Evolutionary conservation across 2,888 invertebrate species (phyloP).

Genomic region (Eilema sororculum): DNA sequence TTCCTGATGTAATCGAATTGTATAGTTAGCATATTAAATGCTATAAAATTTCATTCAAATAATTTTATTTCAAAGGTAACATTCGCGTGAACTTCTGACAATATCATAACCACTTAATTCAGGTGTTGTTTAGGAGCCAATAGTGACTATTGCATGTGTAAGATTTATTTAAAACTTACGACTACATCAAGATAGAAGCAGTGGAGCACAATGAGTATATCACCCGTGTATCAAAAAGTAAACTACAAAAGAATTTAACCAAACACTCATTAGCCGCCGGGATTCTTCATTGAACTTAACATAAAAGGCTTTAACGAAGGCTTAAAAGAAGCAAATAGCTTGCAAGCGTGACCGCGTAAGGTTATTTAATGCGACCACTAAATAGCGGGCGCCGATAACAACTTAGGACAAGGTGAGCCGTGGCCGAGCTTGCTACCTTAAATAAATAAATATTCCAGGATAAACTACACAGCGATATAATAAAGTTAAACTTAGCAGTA

Average conservation of each 20-base stretch:
- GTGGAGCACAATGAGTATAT: not conserved
- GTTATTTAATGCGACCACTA: conserved; percentile 4
- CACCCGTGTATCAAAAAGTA: not conserved
- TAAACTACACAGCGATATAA: not conserved
- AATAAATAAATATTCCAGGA: not conserved
- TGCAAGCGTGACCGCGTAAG: conserved; percentile 2
- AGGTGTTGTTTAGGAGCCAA: no score
- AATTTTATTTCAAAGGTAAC: no score
- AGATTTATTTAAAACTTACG: no score
- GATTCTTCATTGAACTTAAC: not conserved
- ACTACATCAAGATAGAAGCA: no score
- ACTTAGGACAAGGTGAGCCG: not conserved
- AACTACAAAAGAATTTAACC: not conserved
- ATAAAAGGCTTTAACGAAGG: not conserved
- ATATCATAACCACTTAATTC: no score
- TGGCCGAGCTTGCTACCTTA: not conserved
- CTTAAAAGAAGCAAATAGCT: not conserved
- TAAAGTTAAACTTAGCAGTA: not conserved
- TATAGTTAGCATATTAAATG: no score
- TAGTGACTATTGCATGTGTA: no score
- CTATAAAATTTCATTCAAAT: no score
- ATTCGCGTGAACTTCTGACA: no score
- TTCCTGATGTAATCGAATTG: no score
- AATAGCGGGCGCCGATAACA: not conserved
- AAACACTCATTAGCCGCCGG: not conserved